Base-by-base conservation (phyloP, 2,113 vertebrate genomes). In the Tapirus terrestris region DNA sequence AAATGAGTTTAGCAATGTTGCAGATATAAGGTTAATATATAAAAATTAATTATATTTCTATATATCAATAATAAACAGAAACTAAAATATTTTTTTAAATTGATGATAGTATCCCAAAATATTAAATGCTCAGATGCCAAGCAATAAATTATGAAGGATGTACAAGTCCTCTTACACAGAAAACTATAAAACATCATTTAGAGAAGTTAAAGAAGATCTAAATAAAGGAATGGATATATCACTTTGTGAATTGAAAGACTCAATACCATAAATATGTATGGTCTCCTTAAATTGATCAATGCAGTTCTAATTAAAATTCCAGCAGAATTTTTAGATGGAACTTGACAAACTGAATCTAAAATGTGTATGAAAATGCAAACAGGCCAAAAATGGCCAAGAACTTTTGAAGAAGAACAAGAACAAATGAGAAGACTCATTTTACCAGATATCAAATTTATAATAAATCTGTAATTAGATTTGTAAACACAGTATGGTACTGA, bases 241-340 rank as follows among this genome's bases (percentile, higher is more conserved):
- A 81, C 80, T 91, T n/a, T 77, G 33, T 90, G 61, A 95, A 93
- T 82, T n/a, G 20, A 94, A 97, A 82, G 45, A 82, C n/a, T 94
- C 43, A 82, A 4, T 70, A 58, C 18, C 72, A 45, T 75, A 86
- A 92, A 58, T 51, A 90, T 14, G 0, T 43, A 27, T 33, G 23
- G 33, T 85, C 56, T 80, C 16, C 16, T 96, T 36, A 80, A 85
- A 80, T 25, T 39, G 36, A 67, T 86, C 29, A 48, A 36, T 95
- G 65, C 2, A 43, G 4, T 86, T 65, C 58, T 80, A 79, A 86
- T 86, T 68, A 70, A 89, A 89, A 94, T 92, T 63, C 39, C 10
- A 82, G 68, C 33, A 94, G 23, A 20, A 77, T 60, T 76, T 89
- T 39, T 33, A 80, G 79, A 23, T 20, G 6, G 61, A 75, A 39